These are phyloP conservation scores for Byasa hedistus DNA, from an alignment of 2,888 invertebrate species.

Conservation along the genomic window DNA sequence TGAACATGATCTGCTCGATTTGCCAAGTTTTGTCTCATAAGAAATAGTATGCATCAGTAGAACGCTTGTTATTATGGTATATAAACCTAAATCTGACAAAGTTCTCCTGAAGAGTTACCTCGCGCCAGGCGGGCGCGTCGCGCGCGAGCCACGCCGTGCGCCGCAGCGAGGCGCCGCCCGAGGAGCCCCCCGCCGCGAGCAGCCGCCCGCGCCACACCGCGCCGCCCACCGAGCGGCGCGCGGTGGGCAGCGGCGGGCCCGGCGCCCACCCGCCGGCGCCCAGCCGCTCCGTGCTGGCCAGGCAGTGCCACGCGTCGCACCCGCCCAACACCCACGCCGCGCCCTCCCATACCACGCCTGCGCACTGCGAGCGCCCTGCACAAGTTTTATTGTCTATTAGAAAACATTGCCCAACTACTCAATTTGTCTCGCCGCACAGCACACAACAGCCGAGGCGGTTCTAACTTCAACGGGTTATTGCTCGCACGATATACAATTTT, in stretches of 20 bases:
- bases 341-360: constrained; percentile 83
- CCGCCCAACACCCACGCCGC: constrained; percentile 90
- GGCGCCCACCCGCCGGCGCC: constrained; percentile 31
- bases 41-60: no score
- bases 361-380: constrained; percentile 88
- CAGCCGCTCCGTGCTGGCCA: constrained; percentile 69
- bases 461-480: no score
- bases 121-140: constrained; percentile 31
- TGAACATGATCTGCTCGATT: no score
- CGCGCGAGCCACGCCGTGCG: constrained; percentile 75
- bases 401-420: no score
- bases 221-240: constrained; percentile 87
- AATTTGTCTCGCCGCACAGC: no score
- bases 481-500: no score
- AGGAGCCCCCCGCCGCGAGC: constrained; percentile 85
- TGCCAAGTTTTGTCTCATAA: no score
- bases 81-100: no score
- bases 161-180: constrained; percentile 87
- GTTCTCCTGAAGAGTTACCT: no score
- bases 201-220: constrained; percentile 83
- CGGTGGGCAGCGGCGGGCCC: constrained; percentile 82
- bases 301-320: constrained; percentile 93
- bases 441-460: no score
- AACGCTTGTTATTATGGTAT: no score
- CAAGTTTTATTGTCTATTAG: not conserved